Evolutionary conservation across 2,113 vertebrate species (phyloP).

Genomic region (Gopherus evgoodei): DNA sequence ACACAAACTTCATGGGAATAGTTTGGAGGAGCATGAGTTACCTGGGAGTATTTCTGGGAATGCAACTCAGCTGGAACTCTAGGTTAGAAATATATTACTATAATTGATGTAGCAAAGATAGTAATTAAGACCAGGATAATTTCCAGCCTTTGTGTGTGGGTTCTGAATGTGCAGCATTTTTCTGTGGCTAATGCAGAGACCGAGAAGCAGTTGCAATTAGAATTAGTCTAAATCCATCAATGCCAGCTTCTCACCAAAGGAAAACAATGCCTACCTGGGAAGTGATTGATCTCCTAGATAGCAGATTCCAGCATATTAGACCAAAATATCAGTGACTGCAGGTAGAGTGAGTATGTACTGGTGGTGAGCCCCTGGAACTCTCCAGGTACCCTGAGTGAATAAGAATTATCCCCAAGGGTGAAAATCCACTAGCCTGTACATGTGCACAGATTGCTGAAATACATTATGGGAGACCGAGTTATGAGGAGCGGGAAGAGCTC

Average conservation of each 20-base stretch:
- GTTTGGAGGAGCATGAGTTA: slow-evolving; percentile 16
- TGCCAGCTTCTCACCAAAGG: background rate
- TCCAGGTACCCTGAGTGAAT: background rate
- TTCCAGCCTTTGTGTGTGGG: background rate
- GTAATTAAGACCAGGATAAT: background rate
- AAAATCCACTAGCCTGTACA: slow-evolving; percentile 30
- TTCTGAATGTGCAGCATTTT: background rate
- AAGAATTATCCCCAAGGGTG: background rate
- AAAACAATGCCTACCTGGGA: slow-evolving; percentile 1
- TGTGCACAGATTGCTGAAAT: background rate
- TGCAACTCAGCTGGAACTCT: background rate
- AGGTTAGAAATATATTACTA: background rate
- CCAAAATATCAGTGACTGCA: background rate
- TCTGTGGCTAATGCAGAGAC: background rate
- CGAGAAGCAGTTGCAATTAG: background rate
- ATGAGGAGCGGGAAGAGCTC: background rate
- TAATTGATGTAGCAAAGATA: background rate
- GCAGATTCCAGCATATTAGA: background rate
- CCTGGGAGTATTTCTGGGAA: slow-evolving; percentile 5
- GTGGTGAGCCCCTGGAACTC: background rate
- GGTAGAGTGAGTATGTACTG: background rate
- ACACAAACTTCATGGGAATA: slow-evolving; percentile 19
- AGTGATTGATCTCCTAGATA: background rate
- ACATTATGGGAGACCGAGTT: background rate
- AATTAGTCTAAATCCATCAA: background rate